Percentiles rank a stretch among this genome's conserved stretches.
These are phyloP conservation scores for Rhea pennata DNA, from an alignment of 2,113 vertebrate species.

Conservation along the genomic window DNA sequence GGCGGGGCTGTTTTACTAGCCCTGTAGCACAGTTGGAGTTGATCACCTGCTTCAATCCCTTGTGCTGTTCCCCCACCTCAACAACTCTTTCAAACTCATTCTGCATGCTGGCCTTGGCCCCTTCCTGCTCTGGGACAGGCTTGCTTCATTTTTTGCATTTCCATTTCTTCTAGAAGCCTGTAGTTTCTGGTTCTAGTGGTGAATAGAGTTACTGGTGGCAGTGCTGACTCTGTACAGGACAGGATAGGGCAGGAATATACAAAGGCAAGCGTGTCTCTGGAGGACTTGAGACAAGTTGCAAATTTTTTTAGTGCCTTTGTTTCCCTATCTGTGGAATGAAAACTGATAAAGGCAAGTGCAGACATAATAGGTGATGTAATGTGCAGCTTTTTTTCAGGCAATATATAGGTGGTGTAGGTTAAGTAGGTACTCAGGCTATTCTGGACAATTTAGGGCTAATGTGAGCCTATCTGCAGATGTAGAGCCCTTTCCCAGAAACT, in stretches of 20 bases:
- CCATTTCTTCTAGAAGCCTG: neutral
- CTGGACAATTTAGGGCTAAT: neutral
- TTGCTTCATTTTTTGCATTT: neutral
- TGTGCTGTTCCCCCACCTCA: neutral
- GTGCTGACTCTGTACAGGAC: neutral
- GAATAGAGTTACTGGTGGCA: neutral
- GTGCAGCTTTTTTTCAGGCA: neutral
- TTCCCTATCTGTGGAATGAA: neutral
- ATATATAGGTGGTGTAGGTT: neutral
- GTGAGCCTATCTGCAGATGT: neutral
- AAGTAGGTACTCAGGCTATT: neutral
- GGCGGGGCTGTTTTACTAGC: neutral
- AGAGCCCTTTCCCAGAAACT: neutral
- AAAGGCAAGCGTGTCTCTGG: fast-evolving
- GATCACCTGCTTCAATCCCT: conserved; percentile 45
- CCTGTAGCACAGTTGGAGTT: neutral
- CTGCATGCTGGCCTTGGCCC: neutral
- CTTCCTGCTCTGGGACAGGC: neutral
- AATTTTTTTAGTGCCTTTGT: neutral
- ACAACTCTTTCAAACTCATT: neutral
- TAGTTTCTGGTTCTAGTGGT: neutral
- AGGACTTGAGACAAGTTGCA: neutral
- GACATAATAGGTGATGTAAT: neutral
- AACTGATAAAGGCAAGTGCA: neutral
- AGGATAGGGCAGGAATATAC: neutral